These are phyloP conservation scores for Parasteatoda lunata DNA, from an alignment of 2,888 invertebrate species.

Conservation along the genomic window DNA sequence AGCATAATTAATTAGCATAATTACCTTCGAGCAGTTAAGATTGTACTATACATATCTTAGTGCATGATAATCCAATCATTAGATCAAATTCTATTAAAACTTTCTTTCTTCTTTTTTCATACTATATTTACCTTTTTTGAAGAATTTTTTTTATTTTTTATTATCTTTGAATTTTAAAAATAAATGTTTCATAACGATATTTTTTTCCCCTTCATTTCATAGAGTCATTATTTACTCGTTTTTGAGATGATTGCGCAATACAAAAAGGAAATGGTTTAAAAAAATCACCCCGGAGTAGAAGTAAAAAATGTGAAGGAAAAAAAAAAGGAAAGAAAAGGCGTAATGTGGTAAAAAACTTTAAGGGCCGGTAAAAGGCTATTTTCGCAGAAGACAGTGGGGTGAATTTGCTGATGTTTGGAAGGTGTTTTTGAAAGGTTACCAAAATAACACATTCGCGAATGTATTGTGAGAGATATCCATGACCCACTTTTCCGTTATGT, in stretches of 20 bases:
- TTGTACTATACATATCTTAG: no score
- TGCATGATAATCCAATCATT: no score
- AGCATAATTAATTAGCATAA: no score
- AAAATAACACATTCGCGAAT: constrained; percentile 62
- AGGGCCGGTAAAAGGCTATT: constrained; percentile 49
- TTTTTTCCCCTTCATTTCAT: neutral
- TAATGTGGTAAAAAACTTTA: constrained; percentile 29
- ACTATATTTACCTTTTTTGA: no score
- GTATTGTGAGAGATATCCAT: constrained; percentile 66
- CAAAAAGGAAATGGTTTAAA: no score
- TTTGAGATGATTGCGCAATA: no score
- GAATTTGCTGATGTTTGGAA: constrained; percentile 59
- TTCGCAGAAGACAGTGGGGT: constrained; percentile 59
- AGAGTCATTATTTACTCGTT: neutral
- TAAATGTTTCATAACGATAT: neutral
- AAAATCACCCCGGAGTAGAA: no score
- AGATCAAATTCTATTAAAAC: no score
- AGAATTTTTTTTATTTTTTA: no score
- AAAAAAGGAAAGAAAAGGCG: constrained; percentile 21
- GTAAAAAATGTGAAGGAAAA: neutral
- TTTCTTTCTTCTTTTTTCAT: no score
- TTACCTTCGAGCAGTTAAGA: no score
- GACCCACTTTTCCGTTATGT: constrained; percentile 60
- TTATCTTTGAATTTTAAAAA: neutral
- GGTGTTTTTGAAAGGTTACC: constrained; percentile 58